A percentile compares a stretch with the other conserved stretches of the same genome.
phyloP scores from a whole-genome alignment of 2,797 vertebrate genomes.

The Betta splendens region DNA sequence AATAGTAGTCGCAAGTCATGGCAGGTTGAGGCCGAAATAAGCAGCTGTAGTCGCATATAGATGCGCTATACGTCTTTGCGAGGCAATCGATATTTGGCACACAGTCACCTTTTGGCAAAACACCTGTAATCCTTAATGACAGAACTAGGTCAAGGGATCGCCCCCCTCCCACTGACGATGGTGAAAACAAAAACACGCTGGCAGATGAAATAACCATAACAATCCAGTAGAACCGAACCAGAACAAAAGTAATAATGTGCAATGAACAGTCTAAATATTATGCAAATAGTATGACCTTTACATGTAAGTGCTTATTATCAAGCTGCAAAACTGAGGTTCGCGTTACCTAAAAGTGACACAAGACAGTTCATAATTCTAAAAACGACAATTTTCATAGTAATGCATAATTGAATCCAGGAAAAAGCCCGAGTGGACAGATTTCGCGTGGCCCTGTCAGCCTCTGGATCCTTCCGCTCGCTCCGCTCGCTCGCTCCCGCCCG shows the following conservation, averaged over 20 bases:
- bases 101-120: too few relatives aligned
- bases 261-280: too few relatives aligned
- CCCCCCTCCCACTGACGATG: constrained; percentile 39
- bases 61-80: too few relatives aligned
- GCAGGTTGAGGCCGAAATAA: too few relatives aligned
- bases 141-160: constrained; percentile 82
- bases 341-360: not conserved
- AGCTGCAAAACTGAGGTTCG: not conserved
- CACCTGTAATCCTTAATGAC: constrained; percentile 81
- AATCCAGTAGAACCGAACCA: not conserved
- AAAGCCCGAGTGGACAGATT: constrained; percentile 37
- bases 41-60: too few relatives aligned
- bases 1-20: too few relatives aligned
- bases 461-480: constrained; percentile 64
- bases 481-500: constrained; percentile 51
- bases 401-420: constrained; percentile 13
- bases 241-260: not conserved
- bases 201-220: constrained; percentile 5
- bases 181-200: constrained; percentile 65
- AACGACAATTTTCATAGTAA: not conserved
- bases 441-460: constrained; percentile 52
- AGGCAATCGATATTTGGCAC: too few relatives aligned
- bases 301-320: too few relatives aligned
- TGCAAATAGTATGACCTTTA: not conserved
- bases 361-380: not conserved